These are phyloP conservation scores for Drosophila mayaguana DNA, from an alignment of 2,888 invertebrate genomes.

Conservation along the genomic window DNA sequence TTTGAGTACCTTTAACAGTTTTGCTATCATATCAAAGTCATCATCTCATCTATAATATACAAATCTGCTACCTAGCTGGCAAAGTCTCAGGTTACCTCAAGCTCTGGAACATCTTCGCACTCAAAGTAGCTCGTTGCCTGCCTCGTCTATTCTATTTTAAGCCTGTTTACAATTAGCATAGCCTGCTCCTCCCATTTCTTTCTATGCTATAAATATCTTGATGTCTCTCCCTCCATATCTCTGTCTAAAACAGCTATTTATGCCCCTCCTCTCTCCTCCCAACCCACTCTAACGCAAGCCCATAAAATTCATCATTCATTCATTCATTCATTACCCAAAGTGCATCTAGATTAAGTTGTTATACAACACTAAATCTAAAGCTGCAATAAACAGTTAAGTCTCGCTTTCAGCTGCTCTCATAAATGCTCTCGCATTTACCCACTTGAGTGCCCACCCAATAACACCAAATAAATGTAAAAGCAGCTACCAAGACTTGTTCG, in stretches of 20 bases:
- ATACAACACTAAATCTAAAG: neutral
- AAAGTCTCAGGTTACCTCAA: constrained; percentile 1
- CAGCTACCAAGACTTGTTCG: constrained; percentile 33
- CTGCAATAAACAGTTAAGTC: neutral
- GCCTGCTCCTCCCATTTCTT: too few relatives aligned
- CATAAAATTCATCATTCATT: too few relatives aligned
- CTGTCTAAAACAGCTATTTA: neutral
- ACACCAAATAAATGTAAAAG: neutral
- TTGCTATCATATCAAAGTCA: neutral
- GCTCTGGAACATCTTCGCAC: neutral
- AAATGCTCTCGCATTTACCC: neutral
- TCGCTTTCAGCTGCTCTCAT: neutral
- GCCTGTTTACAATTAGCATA: neutral
- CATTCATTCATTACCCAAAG: neutral
- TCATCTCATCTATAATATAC: neutral
- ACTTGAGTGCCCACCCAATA: constrained; percentile 20
- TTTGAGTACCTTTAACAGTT: neutral
- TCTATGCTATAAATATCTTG: too few relatives aligned
- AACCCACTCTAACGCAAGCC: accelerated
- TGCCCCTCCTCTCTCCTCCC: neutral
- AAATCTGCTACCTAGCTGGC: neutral
- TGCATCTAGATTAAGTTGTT: neutral
- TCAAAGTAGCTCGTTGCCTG: neutral
- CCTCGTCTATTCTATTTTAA: neutral
- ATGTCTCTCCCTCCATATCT: too few relatives aligned